Conservation (phyloP, 2,888 invertebrate species). For the Ischnus inquisitorius region DNA sequence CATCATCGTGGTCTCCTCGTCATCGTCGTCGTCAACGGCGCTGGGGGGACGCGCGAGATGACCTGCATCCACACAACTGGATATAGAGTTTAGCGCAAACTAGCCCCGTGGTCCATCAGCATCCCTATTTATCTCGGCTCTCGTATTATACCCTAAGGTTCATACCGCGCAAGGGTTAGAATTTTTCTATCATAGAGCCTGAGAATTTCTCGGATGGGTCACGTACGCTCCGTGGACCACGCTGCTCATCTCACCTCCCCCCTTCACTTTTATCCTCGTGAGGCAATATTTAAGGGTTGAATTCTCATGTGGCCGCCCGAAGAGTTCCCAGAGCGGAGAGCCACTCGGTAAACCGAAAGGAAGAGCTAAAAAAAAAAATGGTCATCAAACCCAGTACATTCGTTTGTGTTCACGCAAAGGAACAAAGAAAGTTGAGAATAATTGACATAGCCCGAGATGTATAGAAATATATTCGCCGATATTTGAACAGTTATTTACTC, state of each 20-base stretch:
- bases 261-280: constrained; percentile 37
- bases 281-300: constrained; percentile 39
- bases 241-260: constrained; percentile 38
- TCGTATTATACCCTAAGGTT: constrained; percentile 42
- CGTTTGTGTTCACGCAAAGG: not conserved
- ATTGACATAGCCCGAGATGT: not conserved
- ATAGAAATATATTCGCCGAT: not conserved
- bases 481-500: not conserved
- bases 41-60: constrained; percentile 64
- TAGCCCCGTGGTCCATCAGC: constrained; percentile 62
- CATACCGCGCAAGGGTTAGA: constrained; percentile 62
- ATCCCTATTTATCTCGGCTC: constrained; percentile 67
- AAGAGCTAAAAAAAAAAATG: constrained; percentile 9
- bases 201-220: constrained; percentile 64
- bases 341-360: not conserved
- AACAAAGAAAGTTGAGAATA: not conserved
- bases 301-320: constrained; percentile 49
- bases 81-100: constrained; percentile 51
- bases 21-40: constrained; percentile 28
- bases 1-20: constrained; percentile 45
- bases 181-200: constrained; percentile 65
- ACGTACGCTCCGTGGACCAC: constrained; percentile 64
- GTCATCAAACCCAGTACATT: constrained; percentile 23
- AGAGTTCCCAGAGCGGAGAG: constrained; percentile 34
- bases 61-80: constrained; percentile 66